Base-by-base conservation (phyloP, 2,113 vertebrate genomes). In the Melozone crissalis region DNA sequence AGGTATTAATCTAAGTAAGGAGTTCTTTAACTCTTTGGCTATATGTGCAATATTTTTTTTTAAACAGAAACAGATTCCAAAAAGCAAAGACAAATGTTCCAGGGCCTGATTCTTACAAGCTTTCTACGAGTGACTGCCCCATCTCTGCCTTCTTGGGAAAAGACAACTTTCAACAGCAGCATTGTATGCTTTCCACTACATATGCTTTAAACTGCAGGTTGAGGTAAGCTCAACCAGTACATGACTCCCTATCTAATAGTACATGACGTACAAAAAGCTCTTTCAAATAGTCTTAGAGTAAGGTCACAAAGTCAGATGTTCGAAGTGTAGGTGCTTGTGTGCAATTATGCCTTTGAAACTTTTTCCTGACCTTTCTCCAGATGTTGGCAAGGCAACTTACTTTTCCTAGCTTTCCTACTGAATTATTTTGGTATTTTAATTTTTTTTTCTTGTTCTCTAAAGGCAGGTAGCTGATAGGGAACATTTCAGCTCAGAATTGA, bases 31-130 rank as follows among this genome's bases (percentile, higher is more conserved):
- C 10, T 66, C n/a, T 52, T 72, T 51, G 52, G 17, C 35, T 67
- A 0, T 35, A 31, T 35, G 15, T 1, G 4, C 30, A 79, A 26
- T 46, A 21, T 0, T 1, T 66, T 59, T 46, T 79, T 65, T 74
- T 3, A 5, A 47, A 13, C 13, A 65, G 35, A 41, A 80, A 30
- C 5, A 80, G 22, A 30, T 80, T 93, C 8, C 55, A 63, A 22
- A 61, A 76, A 83, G 22, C 33, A 59, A 80, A 69, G 16, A 35
- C 12, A 77, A 44, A 69, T 69, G 39, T 31, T 79, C 7, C 41
- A 54, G 49, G 49, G 20, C 26, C 37, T 62, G 31, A 57, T 78
- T 91, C 24, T 84, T 68, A 55, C 1, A 62, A 73, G n/a, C 14
- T 49, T 86, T 87, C 35, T 81, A 15, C 9, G 47, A 61, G 11